Percentiles rank a stretch among this genome's conserved stretches.
Conservation (phyloP, 2,888 invertebrate genomes). For the Acanthosepion pharaonis region DNA sequence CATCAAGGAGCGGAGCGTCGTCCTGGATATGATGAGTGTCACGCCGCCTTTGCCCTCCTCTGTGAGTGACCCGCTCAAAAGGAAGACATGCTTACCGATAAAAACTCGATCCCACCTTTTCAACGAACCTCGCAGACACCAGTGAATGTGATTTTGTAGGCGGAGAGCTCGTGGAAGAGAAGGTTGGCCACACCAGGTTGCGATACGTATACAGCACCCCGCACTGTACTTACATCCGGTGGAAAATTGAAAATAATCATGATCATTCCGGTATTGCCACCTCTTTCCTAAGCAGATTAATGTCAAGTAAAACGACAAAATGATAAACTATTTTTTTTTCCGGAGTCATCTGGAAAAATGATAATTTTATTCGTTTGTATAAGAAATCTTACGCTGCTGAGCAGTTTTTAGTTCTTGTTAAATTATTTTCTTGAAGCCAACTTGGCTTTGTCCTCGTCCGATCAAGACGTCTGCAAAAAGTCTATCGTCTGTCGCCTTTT, state of each 20-base stretch:
- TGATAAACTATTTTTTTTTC: background rate
- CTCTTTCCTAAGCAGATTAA: background rate
- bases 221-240: background rate
- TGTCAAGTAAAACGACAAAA: background rate
- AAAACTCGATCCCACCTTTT: no score
- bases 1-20: no score
- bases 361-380: background rate
- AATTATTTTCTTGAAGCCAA: background rate
- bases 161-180: no score
- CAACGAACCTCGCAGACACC: no score
- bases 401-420: background rate
- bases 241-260: background rate
- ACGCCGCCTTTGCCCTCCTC: no score
- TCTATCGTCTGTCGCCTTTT: background rate
- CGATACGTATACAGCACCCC: no score
- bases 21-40: no score
- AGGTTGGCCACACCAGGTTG: no score
- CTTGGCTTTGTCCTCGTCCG: conserved; percentile 15
- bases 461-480: background rate
- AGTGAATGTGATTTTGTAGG: no score
- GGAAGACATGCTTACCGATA: no score
- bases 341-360: background rate
- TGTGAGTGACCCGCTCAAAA: no score
- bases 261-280: background rate
- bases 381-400: background rate